These are phyloP conservation scores for Argyresthia goedartella DNA, from an alignment of 2,888 invertebrate species.

Conservation along the genomic window DNA sequence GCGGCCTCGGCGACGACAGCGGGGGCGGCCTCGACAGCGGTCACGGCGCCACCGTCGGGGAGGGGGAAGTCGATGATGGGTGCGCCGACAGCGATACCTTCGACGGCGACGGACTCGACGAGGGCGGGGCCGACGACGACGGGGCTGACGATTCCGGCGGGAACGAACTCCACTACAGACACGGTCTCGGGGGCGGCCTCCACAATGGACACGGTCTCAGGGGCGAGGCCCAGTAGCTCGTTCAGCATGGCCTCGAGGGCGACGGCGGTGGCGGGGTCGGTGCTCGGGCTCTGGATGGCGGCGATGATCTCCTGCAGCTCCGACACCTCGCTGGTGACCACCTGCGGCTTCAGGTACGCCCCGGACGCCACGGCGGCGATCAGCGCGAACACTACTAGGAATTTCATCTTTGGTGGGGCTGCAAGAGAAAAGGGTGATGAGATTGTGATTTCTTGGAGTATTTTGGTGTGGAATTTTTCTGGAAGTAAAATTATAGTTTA, in stretches of 20 bases:
- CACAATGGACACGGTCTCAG: constrained; percentile 6
- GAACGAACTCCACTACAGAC: constrained; percentile 11
- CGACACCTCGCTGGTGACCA: constrained; percentile 14
- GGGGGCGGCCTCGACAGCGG: constrained; percentile 11
- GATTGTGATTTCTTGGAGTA: no score
- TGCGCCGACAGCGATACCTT: constrained; percentile 8
- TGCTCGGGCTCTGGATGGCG: constrained; percentile 39
- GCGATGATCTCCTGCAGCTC: constrained; percentile 31
- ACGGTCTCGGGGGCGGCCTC: constrained; percentile 14
- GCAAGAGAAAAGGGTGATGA: no score
- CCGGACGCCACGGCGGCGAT: constrained; percentile 41
- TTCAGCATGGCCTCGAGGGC: constrained; percentile 18
- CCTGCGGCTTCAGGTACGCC: constrained; percentile 18
- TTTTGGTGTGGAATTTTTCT: no score
- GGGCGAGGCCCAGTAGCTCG: constrained; percentile 17
- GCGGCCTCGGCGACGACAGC: constrained; percentile 12
- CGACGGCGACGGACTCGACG: not conserved
- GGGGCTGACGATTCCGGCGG: no score
- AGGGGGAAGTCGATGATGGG: constrained; percentile 13
- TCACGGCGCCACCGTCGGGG: constrained; percentile 15
- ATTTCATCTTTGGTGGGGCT: constrained; percentile 33
- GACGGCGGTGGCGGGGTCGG: constrained; percentile 35
- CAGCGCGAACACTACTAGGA: constrained; percentile 35
- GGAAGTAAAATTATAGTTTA: no score
- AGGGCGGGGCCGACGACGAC: constrained; percentile 3